Conservation (phyloP, 2,113 vertebrate genomes). For the Parus major region DNA sequence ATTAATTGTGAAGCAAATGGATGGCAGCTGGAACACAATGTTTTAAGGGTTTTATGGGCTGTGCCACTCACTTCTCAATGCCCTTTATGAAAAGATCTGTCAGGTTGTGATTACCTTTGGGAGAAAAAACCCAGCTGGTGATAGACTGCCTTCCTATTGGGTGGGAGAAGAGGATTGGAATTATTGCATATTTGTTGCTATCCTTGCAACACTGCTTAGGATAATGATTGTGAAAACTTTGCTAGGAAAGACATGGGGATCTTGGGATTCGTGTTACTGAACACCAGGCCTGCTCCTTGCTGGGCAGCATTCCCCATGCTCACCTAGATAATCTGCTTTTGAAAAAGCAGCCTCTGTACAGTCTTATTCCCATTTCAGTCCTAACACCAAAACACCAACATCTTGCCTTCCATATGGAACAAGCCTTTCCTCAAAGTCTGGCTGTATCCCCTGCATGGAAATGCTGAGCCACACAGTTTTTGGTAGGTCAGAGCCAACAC, state of each 20-base stretch:
- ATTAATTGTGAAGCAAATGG: background rate
- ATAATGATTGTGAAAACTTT: background rate
- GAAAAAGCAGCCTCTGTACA: background rate
- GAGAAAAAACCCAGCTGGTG: accelerated
- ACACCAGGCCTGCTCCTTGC: background rate
- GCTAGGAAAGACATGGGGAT: background rate
- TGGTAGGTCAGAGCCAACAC: background rate
- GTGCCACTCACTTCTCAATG: background rate
- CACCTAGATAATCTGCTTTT: background rate
- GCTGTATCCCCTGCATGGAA: background rate
- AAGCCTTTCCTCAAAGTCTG: background rate
- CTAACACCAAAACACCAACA: background rate
- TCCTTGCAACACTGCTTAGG: background rate
- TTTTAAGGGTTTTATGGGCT: background rate
- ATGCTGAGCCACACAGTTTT: background rate
- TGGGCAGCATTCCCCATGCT: background rate
- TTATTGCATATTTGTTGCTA: background rate
- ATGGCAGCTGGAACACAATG: background rate
- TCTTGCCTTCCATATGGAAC: background rate
- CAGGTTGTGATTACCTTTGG: background rate
- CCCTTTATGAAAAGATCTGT: background rate
- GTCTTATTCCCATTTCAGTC: background rate
- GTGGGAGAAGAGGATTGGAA: background rate
- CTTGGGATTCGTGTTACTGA: background rate
- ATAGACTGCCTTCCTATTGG: background rate